Conservation (phyloP, 1,140 invertebrate species). For the Aphis gossypii region DNA sequence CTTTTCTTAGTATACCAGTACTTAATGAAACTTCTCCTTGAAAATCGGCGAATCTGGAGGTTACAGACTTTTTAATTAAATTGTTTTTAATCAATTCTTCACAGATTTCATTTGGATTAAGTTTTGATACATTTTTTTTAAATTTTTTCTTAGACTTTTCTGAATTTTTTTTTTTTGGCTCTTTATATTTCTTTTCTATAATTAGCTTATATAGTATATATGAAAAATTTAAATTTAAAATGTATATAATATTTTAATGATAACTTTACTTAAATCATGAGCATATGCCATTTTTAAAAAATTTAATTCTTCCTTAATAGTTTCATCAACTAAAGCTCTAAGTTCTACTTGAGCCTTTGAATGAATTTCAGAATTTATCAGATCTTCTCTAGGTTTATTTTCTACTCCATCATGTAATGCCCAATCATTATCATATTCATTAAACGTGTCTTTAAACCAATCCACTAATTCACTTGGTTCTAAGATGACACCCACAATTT, state of each 20-base stretch:
- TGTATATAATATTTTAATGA: neutral
- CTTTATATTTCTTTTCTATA: constrained; percentile 31
- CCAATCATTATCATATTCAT: constrained; percentile 26
- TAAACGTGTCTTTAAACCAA: constrained; percentile 14
- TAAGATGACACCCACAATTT: neutral
- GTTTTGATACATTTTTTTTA: neutral
- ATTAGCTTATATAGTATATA: neutral
- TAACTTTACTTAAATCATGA: neutral
- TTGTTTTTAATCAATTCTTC: constrained; percentile 39
- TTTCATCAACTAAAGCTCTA: neutral
- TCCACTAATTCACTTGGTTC: constrained; percentile 28
- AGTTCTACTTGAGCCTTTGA: constrained; percentile 13
- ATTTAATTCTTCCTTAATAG: neutral
- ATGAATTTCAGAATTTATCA: neutral
- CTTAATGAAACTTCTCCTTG: neutral
- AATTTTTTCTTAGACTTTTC: neutral
- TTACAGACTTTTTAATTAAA: constrained; percentile 25
- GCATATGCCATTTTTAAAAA: constrained; percentile 2
- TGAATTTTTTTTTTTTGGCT: neutral
- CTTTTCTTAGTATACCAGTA: neutral
- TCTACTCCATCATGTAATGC: neutral
- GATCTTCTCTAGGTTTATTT: neutral
- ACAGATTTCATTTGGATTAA: neutral
- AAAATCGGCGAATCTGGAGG: constrained; percentile 21
- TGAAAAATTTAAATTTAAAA: neutral